These are phyloP conservation scores for Conus betulinus DNA, from an alignment of 1,140 invertebrate genomes.

Conservation along the genomic window DNA sequence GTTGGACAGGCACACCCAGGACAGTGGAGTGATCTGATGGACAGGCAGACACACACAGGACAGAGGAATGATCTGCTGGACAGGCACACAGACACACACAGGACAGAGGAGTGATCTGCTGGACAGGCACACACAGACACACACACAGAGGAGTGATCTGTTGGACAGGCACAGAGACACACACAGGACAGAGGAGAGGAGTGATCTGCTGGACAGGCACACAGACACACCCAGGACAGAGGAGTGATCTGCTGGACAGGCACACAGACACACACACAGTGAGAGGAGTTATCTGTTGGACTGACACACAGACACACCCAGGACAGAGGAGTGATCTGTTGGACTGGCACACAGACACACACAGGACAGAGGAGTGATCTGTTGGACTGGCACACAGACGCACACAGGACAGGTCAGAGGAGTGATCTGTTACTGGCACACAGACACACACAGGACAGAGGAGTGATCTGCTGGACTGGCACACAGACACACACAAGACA, in stretches of 20 bases:
- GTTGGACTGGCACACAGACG: conserved; percentile 81
- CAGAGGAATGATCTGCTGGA: too few relatives aligned
- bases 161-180: too few relatives aligned
- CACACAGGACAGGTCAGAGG: conserved; percentile 62
- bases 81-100: too few relatives aligned
- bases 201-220: background rate
- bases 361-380: conserved; percentile 93
- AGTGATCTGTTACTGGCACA: conserved; percentile 78
- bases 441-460: too few relatives aligned
- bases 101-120: too few relatives aligned
- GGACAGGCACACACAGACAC: too few relatives aligned
- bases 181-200: background rate
- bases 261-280: background rate
- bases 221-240: background rate
- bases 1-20: conserved; percentile 81
- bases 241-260: background rate
- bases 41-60: background rate
- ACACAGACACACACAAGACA: too few relatives aligned
- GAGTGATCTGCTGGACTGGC: too few relatives aligned
- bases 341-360: conserved; percentile 83
- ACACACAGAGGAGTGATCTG: too few relatives aligned
- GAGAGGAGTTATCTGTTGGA: background rate
- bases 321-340: background rate
- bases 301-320: background rate
- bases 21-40: too few relatives aligned